These are phyloP conservation scores for Marasmarcha lunaedactyla DNA, from an alignment of 2,888 invertebrate species.

Conservation along the genomic window DNA sequence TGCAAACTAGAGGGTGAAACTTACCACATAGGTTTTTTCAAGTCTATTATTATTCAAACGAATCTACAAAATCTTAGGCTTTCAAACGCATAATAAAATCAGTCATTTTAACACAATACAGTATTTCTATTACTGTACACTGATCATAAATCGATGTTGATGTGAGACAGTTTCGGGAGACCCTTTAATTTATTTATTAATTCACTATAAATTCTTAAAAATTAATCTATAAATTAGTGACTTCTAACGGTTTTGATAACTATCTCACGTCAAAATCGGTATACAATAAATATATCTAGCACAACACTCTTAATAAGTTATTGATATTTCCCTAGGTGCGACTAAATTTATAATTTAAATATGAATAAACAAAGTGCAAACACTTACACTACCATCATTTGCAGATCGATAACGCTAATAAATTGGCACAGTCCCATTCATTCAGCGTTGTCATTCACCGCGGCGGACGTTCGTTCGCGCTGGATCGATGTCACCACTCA, in stretches of 20 bases:
- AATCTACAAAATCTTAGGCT: conserved; percentile 67
- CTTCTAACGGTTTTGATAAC: conserved; percentile 53
- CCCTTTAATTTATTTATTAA: conserved; percentile 49
- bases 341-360: conserved; percentile 65
- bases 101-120: conserved; percentile 69
- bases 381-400: conserved; percentile 69
- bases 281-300: conserved; percentile 53
- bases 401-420: conserved; percentile 59
- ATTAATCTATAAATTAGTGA: conserved; percentile 66
- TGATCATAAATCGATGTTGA: conserved; percentile 60
- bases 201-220: conserved; percentile 64
- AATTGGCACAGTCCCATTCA: conserved; percentile 68
- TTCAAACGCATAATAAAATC: conserved; percentile 69
- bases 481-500: conserved; percentile 6
- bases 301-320: conserved; percentile 71
- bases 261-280: conserved; percentile 60
- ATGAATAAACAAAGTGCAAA: conserved; percentile 72
- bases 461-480: too few species aligned
- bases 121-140: conserved; percentile 66
- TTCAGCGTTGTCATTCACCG: conserved; percentile 9
- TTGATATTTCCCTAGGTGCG: conserved; percentile 70
- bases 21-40: conserved; percentile 51
- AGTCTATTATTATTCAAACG: conserved; percentile 54
- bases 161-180: conserved; percentile 51
- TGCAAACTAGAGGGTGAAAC: conserved; percentile 65